phyloP scores from a whole-genome alignment of 2,113 vertebrate species.

The Willisornis vidua region DNA sequence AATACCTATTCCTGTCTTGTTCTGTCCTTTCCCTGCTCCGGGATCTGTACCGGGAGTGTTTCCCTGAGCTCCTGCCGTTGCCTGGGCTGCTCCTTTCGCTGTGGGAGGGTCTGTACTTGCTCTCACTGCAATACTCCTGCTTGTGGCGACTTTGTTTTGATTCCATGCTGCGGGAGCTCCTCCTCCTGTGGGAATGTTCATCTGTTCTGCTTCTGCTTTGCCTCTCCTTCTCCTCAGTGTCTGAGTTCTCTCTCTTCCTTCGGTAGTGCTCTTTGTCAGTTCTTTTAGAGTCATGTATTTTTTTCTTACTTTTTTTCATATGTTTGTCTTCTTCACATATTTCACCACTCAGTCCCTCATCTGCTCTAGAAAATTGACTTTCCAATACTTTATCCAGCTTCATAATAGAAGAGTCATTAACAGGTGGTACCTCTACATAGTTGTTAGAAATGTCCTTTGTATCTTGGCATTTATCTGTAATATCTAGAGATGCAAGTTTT shows the following conservation, averaged over 20 bases:
- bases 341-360: not conserved
- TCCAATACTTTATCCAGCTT: slow-evolving; percentile 34
- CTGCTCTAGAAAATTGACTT: slow-evolving; percentile 23
- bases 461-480: slow-evolving; percentile 26
- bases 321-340: not conserved
- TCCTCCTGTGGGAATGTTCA: slow-evolving; percentile 10
- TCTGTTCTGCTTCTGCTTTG: slow-evolving; percentile 17
- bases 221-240: slow-evolving; percentile 51
- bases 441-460: not conserved
- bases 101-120: slow-evolving; percentile 39
- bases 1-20: slow-evolving; percentile 71
- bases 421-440: not conserved
- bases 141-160: not conserved
- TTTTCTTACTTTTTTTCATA: slow-evolving; percentile 45
- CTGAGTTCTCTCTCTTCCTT: slow-evolving; percentile 56
- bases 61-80: slow-evolving; percentile 45
- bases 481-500: not conserved
- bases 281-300: slow-evolving; percentile 36
- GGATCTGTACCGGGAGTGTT: slow-evolving; percentile 67
- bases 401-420: not conserved
- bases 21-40: slow-evolving; percentile 68
- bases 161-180: slow-evolving; percentile 20
- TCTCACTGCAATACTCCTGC: slow-evolving; percentile 16
- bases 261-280: slow-evolving; percentile 72
- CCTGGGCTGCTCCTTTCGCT: slow-evolving; percentile 34